Percentiles rank a stretch among this genome's conserved stretches.
Evolutionary conservation across 2,113 vertebrate genomes (phyloP).

Genomic region (Mus pahari): DNA sequence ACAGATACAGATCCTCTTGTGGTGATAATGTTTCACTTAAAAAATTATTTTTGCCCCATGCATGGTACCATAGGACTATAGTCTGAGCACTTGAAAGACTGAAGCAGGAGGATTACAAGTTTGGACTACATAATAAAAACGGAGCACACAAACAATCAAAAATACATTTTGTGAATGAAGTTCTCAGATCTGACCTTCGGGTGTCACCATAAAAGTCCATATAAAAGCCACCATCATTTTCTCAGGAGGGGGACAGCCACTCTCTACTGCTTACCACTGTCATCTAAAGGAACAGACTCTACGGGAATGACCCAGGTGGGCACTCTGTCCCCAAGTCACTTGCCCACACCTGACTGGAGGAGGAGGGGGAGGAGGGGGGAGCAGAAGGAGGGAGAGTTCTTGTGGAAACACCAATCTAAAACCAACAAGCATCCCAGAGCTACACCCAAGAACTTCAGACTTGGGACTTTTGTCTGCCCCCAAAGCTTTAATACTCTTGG

Average conservation of each 20-base stretch:
- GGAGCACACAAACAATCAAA: neutral
- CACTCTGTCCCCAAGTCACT: accelerated
- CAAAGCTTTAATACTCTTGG: neutral
- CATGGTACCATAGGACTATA: neutral
- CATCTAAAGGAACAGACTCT: neutral
- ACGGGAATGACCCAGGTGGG: neutral
- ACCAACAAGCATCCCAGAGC: neutral
- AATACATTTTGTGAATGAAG: neutral
- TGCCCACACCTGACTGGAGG: neutral
- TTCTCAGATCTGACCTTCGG: neutral
- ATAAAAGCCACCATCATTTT: neutral
- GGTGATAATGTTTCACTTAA: neutral
- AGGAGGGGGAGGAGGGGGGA: too few relatives aligned
- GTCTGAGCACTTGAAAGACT: neutral
- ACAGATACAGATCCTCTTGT: neutral
- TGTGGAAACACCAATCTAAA: neutral
- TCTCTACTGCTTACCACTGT: neutral
- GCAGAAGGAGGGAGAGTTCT: too few relatives aligned
- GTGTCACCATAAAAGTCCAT: constrained; percentile 9
- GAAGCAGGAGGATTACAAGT: neutral
- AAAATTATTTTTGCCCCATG: constrained; percentile 20
- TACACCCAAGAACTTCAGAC: neutral
- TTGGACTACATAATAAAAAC: neutral
- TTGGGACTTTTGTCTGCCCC: neutral
- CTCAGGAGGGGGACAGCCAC: neutral